These are phyloP conservation scores for Drosophila silvestris DNA, from an alignment of 2,888 invertebrate species.

Conservation along the genomic window DNA sequence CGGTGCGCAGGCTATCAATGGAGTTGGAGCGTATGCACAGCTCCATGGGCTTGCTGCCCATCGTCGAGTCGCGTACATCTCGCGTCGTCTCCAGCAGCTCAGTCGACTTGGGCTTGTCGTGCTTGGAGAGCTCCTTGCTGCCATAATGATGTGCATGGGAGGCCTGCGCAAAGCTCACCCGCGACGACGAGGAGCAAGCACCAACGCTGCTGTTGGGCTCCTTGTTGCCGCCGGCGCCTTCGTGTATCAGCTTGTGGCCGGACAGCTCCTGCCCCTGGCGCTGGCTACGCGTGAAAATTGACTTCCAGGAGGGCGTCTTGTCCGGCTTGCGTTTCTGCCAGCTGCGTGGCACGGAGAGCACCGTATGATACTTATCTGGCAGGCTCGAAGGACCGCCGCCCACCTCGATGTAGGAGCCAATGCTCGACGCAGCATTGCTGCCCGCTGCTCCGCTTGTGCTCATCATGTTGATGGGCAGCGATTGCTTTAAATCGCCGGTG, in stretches of 20 bases:
- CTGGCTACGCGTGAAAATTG: conserved; percentile 85
- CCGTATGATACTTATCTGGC: conserved; percentile 94
- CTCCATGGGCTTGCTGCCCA: conserved; percentile 83
- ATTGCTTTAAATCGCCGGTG: conserved; percentile 83
- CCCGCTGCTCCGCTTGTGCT: conserved; percentile 39
- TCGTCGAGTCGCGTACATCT: conserved; percentile 58
- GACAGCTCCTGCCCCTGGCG: conserved; percentile 76
- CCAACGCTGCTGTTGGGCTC: conserved; percentile 47
- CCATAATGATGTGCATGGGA: conserved; percentile 70
- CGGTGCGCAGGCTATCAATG: conserved; percentile 85
- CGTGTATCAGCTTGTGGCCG: conserved; percentile 58
- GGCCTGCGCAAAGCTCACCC: conserved; percentile 83
- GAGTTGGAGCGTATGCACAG: conserved; percentile 85
- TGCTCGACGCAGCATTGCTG: conserved; percentile 79
- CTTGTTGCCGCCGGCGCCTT: conserved; percentile 59
- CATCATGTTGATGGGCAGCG: conserved; percentile 84
- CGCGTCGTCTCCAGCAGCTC: conserved; percentile 83
- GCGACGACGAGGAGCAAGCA: conserved; percentile 45
- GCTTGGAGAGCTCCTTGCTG: conserved; percentile 79
- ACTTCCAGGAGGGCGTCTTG: conserved; percentile 85
- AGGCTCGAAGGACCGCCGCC: conserved; percentile 92
- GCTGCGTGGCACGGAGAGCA: conserved; percentile 92
- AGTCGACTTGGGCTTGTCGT: conserved; percentile 84
- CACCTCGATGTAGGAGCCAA: conserved; percentile 89
- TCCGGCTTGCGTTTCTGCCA: conserved; percentile 85